These are phyloP conservation scores for Macaria liturata DNA, from an alignment of 2,888 invertebrate species.

Conservation along the genomic window DNA sequence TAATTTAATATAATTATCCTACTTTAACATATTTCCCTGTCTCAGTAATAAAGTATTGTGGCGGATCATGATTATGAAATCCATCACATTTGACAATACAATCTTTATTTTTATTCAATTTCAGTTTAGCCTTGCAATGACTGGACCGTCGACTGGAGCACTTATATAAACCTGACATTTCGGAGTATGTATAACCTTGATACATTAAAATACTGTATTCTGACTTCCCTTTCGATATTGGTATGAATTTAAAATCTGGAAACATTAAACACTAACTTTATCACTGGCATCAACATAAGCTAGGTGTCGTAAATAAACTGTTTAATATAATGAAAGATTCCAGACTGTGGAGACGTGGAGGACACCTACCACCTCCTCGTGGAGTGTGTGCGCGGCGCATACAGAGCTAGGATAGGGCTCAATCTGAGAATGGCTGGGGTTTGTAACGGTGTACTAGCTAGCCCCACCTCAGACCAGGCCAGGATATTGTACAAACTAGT, in stretches of 20 bases:
- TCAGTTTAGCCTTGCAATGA: constrained; percentile 36
- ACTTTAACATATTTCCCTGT: not conserved
- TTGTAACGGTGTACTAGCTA: no score
- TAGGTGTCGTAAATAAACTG: no score
- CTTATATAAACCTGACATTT: constrained; percentile 30
- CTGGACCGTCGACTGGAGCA: constrained; percentile 29
- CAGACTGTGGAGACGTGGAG: no score
- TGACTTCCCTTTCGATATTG: constrained; percentile 33
- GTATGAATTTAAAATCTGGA: constrained; percentile 33
- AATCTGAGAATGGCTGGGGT: no score
- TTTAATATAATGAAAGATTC: no score
- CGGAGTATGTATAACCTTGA: constrained; percentile 40
- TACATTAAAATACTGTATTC: constrained; percentile 33
- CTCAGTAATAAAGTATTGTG: constrained; percentile 1
- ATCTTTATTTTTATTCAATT: constrained; percentile 7
- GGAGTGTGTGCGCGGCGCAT: no score
- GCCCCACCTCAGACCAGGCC: no score
- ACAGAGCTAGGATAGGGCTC: no score
- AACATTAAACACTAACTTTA: not conserved
- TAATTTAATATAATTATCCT: no score
- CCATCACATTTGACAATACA: constrained; percentile 7
- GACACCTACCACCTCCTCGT: no score
- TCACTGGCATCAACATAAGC: no score
- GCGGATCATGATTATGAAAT: constrained; percentile 10
- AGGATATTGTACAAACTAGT: no score